Base-by-base conservation (phyloP, 2,797 vertebrate species). In the Coranthus polyacanthus region DNA sequence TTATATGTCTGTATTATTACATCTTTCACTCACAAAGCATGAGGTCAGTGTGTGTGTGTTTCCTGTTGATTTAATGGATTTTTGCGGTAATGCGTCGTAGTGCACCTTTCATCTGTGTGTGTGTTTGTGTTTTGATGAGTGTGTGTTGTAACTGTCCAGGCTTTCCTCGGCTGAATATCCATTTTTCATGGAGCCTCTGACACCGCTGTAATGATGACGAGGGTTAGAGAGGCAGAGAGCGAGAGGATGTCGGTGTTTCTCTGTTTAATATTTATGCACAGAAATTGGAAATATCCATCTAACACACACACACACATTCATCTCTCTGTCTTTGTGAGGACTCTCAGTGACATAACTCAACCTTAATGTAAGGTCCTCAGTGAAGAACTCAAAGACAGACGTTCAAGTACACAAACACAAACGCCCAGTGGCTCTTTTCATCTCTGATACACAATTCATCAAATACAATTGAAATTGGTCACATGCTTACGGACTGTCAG, bases 211-310 rank as follows among this genome's bases (percentile, higher is more conserved):
- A 75, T 61, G 59, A 64, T 26, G 16, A 26, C 53, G 46, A 34
- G 16, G 26, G n/a, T 15, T n/a, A n/a, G n/a, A n/a, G n/a, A n/a
- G n/a, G n/a, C n/a, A n/a, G 21, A 17, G 34, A 46, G 17, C 3
- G 13, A 13, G 22, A 12, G 17, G 9, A 29, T 21, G 20, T 49
- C 43, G 10, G 12, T 5, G 20, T 21, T 22, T 50, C 22, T 46
- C 12, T 12, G n/a, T 68, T 43, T 43, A 57, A 72, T 72, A 63
- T 78, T 67, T 18, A 73, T 68, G 5, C 16, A 12, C 5, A 17
- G 11, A 46, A 29, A 77, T 15, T 46, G 16, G 51, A 72, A 52
- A 16, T 18, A 9, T 43, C 4, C n/a, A 12, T 0, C 12, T 2
- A 12, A 12, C 46, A 26, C 36, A 20, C 45, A 41, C 41, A 12